phyloP scores from a whole-genome alignment of 1,140 invertebrate species.

The Apis laboriosa region DNA sequence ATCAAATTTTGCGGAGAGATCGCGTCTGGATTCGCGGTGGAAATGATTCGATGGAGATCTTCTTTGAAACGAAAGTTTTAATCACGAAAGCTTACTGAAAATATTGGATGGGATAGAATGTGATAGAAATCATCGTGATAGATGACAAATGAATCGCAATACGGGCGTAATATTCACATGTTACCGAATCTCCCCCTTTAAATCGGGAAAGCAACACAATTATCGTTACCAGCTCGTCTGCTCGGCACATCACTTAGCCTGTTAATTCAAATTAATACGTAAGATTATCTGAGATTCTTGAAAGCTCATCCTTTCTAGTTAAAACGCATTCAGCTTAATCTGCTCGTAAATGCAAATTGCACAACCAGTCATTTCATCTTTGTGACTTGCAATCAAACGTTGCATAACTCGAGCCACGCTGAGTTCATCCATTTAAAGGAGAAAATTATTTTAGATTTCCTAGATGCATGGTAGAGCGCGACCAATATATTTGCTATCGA shows the following conservation, averaged over 20 bases:
- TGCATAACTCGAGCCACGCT: slow-evolving; percentile 52
- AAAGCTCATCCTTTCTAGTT: slow-evolving; percentile 62
- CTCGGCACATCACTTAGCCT: slow-evolving; percentile 61
- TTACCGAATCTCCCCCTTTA: slow-evolving; percentile 48
- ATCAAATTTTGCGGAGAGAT: neutral
- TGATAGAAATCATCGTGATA: neutral
- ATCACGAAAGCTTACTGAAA: neutral
- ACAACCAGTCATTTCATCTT: slow-evolving; percentile 54
- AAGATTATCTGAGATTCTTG: slow-evolving; percentile 60
- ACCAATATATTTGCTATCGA: neutral
- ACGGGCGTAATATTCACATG: slow-evolving; percentile 46
- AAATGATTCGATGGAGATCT: too few relatives aligned
- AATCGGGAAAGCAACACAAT: slow-evolving; percentile 60
- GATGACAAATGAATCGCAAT: slow-evolving; percentile 48
- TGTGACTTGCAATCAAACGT: slow-evolving; percentile 53
- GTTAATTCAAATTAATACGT: slow-evolving; percentile 68
- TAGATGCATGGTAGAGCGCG: slow-evolving; percentile 2
- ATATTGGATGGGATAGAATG: neutral
- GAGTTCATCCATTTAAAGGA: slow-evolving; percentile 50
- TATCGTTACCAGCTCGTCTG: slow-evolving; percentile 63
- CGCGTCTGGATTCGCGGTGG: neutral
- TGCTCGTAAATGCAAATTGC: slow-evolving; percentile 61
- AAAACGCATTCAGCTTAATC: slow-evolving; percentile 61
- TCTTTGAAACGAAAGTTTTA: too few relatives aligned
- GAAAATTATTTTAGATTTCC: slow-evolving; percentile 44